These are phyloP conservation scores for Kradibia gibbosae DNA, from an alignment of 1,140 invertebrate genomes.

Conservation along the genomic window DNA sequence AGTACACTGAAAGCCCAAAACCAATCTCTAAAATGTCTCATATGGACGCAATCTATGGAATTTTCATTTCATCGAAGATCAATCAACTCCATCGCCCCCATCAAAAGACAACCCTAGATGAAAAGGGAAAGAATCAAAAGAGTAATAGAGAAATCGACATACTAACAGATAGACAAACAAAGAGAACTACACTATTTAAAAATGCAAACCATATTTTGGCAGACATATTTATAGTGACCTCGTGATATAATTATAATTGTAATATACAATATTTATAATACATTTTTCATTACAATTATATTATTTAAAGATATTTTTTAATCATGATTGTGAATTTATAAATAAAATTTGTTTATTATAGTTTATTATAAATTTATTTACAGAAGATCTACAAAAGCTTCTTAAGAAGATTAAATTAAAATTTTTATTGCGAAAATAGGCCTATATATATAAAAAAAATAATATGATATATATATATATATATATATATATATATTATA, in stretches of 20 bases:
- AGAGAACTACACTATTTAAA: slow-evolving; percentile 12
- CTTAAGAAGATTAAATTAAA: no score
- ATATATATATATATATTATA: no score
- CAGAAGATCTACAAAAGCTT: no score
- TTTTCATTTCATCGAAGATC: slow-evolving; percentile 45
- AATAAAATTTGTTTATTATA: no score
- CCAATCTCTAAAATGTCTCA: slow-evolving; percentile 40
- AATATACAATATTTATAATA: not conserved
- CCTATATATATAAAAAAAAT: no score
- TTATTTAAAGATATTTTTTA: no score
- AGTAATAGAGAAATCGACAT: not conserved
- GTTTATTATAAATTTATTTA: no score
- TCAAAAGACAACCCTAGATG: slow-evolving; percentile 23
- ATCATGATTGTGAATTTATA: no score
- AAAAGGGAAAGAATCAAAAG: not conserved
- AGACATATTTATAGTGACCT: not conserved
- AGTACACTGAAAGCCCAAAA: slow-evolving; percentile 18
- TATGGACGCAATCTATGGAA: slow-evolving; percentile 33
- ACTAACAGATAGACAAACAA: not conserved
- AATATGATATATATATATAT: no score
- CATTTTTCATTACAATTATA: not conserved
- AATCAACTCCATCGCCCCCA: slow-evolving; percentile 19
- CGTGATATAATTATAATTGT: not conserved
- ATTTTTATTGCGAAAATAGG: no score
- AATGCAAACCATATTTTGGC: not conserved